Base-by-base conservation (phyloP, 2,888 invertebrate species). In the Hydraecia micacea region DNA sequence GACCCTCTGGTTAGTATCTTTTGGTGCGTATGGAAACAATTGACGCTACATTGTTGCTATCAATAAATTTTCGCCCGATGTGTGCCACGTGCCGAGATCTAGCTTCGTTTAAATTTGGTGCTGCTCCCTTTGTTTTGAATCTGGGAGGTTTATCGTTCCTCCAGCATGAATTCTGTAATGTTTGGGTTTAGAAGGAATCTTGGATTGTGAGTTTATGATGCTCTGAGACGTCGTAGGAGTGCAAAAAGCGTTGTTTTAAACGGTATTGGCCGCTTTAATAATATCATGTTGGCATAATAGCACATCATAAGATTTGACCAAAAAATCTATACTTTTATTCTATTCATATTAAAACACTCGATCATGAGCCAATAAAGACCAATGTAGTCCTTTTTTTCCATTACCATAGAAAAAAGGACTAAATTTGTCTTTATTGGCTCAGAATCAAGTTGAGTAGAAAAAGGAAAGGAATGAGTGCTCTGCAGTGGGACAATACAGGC, bases 21-120 rank as follows among this genome's bases (percentile, higher is more conserved):
- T 49, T 63, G 42, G 70, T 39, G 49, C 63, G 79, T 69, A 80
- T 72, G 46, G 52, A 68, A 88, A 77, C 78, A 84, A 80, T 84
- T 79, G 74, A 39, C 60, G 49, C 36, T 67, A 86, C 77, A 80
- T 78, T 79, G 87, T 88, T 77, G 86, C 74, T 71, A 83, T 86
- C 81, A 72, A 75, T 85, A 36, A 60, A 72, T 71, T 86, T 86
- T 73, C 52, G 63, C 60, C 68, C 46, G 66, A 72, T 68, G 28
- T 58, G 21, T 42, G 42, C 68, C 82, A 75, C 73, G 72, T 77
- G 72, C 55, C 49, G 25, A 36, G 55, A 46, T 65, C 39, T 65
- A 55, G 36, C 62, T 66, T 73, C 72, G 62, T 73, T 65, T 62
- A 39, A 46, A 80, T 60, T 83, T n/a, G 39, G 13, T 25, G 21